Base-by-base conservation (phyloP, 2,113 vertebrate genomes). In the Beaufortia kweichowensis region DNA sequence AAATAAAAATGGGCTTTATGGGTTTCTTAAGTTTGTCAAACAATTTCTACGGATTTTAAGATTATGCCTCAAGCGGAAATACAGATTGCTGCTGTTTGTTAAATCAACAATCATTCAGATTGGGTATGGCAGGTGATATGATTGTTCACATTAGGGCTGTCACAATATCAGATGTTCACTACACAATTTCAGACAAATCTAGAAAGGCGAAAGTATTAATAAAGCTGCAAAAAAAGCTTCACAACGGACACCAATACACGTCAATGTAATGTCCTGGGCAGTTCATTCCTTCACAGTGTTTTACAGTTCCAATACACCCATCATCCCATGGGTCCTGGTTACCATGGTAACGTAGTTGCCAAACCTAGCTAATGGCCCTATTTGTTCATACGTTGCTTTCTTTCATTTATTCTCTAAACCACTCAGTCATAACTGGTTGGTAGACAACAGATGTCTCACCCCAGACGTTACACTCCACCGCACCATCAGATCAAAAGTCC, bases 1-100 rank as follows among this genome's bases (percentile, higher is more conserved):
- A 71, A 85, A 87, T 81, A 81, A 86, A 84, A 69, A 66, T 78
- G 76, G 11, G 46, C 43, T 86, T 80, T 77, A 76, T 84, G 64
- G 53, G 24, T 73, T 77, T 21, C 39, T 74, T 62, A 26, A 55
- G 79, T 83, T 77, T 78, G 70, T 78, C 73, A 10, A 60, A 81
- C 79, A 56, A 82, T 79, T 70, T 39, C 75, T 61, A 70, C 41
- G 53, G 68, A 66, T 67, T 72, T 50, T 59, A 35, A 64, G 74
- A 64, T 76, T 75, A 63, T 62, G 73, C 43, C 60, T 29, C 39
- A 60, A 62, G 56, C 43, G 15, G 48, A 46, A 62, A 56, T 28
- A 63, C 66, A 71, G 48, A 79, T 46, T 17, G 12, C 41, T 57
- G 63, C 35, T 79, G 56, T 3, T 56, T 35, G 55, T 65, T 31